Evolutionary conservation across 2,113 vertebrate species (phyloP).

Genomic region (Corythoichthys haematopterus): DNA sequence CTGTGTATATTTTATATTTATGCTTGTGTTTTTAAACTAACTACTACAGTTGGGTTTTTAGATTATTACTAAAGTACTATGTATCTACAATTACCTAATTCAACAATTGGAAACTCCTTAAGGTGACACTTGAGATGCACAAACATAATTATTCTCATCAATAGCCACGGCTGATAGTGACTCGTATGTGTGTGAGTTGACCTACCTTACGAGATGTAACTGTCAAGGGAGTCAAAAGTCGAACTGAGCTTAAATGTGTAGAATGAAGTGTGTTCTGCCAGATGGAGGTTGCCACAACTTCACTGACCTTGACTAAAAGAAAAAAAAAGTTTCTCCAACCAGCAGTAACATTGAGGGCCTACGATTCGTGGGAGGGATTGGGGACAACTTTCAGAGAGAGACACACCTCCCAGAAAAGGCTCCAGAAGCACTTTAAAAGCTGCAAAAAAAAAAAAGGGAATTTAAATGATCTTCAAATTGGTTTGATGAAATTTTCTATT

Average conservation of each 20-base stretch:
- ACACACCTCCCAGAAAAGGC: slow-evolving; percentile 59
- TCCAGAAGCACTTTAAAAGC: not conserved
- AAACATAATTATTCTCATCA: not conserved
- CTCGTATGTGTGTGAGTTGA: slow-evolving; percentile 1
- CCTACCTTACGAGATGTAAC: slow-evolving; percentile 46
- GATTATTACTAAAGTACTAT: no score
- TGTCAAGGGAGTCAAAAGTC: not conserved
- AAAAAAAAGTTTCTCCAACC: slow-evolving; percentile 41
- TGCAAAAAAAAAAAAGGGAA: not conserved
- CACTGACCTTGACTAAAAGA: slow-evolving; percentile 13
- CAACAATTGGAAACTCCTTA: no score
- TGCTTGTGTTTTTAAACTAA: not conserved
- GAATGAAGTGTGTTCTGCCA: not conserved
- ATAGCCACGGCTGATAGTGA: not conserved
- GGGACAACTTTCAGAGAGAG: slow-evolving; percentile 51
- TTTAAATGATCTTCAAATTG: slow-evolving; percentile 1
- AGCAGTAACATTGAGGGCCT: slow-evolving; percentile 53
- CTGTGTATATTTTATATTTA: no score
- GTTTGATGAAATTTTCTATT: not conserved
- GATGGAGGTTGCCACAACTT: slow-evolving; percentile 8
- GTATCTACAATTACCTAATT: no score
- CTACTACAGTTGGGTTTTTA: not conserved
- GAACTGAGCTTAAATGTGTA: not conserved
- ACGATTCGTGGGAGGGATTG: slow-evolving; percentile 61
- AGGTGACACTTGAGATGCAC: not conserved